Evolutionary conservation across 2,113 vertebrate species (phyloP).

Genomic region (Gallinago undulata): DNA sequence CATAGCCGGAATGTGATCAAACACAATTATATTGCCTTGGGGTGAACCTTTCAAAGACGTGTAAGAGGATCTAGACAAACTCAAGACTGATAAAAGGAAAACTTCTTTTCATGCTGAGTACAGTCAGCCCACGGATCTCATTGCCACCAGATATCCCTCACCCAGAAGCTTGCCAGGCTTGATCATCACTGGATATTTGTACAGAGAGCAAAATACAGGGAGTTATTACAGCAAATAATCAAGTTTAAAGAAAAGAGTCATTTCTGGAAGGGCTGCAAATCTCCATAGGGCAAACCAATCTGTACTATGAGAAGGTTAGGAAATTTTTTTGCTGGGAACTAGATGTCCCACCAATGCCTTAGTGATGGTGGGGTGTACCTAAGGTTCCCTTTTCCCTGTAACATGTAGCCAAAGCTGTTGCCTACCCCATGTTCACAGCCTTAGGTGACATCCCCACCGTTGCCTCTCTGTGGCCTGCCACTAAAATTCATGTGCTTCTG

Average conservation of each 20-base stretch:
- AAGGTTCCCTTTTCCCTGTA: background rate
- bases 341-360: background rate
- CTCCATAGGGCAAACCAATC: background rate
- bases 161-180: background rate
- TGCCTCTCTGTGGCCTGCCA: background rate
- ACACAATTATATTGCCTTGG: constrained; percentile 42
- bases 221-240: background rate
- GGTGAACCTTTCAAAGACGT: constrained; percentile 57
- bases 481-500: background rate
- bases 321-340: background rate
- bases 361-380: background rate
- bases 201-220: background rate
- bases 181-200: background rate
- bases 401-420: accelerated
- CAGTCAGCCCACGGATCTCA: background rate
- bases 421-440: background rate
- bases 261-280: background rate
- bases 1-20: constrained; percentile 49
- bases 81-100: constrained; percentile 39
- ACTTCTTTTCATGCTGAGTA: background rate
- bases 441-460: background rate
- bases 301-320: accelerated
- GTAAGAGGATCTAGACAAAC: constrained; percentile 36
- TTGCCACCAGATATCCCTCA: background rate
- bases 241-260: background rate